Evolutionary conservation across 2,888 invertebrate genomes (phyloP), one percentile per base, ranked within the genome.

Genomic region (Platerodrilus igneus): DNA sequence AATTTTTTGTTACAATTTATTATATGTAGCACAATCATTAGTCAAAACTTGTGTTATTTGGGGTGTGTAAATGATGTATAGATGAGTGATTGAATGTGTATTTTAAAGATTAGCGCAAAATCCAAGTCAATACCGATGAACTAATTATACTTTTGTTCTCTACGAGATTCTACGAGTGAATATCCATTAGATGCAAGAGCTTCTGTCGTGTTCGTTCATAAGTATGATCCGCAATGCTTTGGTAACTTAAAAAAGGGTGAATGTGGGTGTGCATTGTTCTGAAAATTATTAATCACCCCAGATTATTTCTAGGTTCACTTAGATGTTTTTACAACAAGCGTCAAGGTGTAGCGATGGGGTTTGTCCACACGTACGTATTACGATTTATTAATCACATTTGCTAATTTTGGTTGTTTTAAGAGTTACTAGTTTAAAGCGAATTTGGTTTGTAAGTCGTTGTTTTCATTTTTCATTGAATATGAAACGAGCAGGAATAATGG

Each of bases 281-380:
- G 69, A 73, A 73, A 72, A 71, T 68, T 74, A 75, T 74, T 76
- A 76, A 76, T 75, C 69, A 71, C 72, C 72, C 72, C 73, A 76
- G 75, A 70, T 71, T 75, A 74, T 74, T 76, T 76, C 72, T 75
- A 76, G 76, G 75, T 74, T 63, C 67, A 68, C 67, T 63, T 60
- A 62, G 63, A 62, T 64, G 63, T 62, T 63, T 60, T 63, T 62
- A 61, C 64, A 64, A 64, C 65, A 63, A 59, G 55, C 59, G 56
- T 43, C 58, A 59, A 52, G 55, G 35, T 54, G 48, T 57, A 58
- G 58, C 58, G 59, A 61, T 55, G 60, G 59, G 51, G 46, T 56
- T 41, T 37, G 45, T 35, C 39, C 50, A 53, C 69, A 71, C 68
- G 73, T 73, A 73, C 71, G 73, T 73, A 73, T 72, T 51, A 55